Base-by-base conservation (phyloP, 2,797 vertebrate species). In the Acipenser ruthenus region DNA sequence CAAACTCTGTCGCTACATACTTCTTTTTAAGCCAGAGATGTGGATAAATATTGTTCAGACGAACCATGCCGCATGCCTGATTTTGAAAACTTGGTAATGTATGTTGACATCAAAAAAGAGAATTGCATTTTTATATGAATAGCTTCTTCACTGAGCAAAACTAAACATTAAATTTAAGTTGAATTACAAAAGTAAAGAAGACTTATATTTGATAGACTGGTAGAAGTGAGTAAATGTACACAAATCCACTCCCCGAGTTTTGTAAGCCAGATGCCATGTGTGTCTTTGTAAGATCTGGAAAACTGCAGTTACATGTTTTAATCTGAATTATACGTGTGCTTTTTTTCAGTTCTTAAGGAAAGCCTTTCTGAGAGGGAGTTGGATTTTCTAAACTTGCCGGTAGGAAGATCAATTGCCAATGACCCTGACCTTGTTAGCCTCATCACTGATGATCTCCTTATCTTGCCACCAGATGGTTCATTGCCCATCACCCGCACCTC, bases 401-500 rank as follows among this genome's bases (percentile, higher is more conserved):
- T 73, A 63, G 79, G 81, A 65, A 82, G 80, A 58, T 67, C 63
- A 53, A 56, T 64, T 50, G 53, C 65, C 7, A 47, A 66, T 69
- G 89, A 92, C 63, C 60, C 73, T 0, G 92, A 95, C 65, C 74
- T 78, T 6, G 52, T 90, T 10, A 95, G 93, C 49, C 82, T 97
- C 68, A 91, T 91, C 0, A 97, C 95, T 0, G 92, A 97, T 15
- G 93, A 96, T 70, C 84, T 97, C 0, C 73, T 96, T 69, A 77
- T 77, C 3, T 80, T 93, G 49, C 93, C 94, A 0, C 60, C 81
- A 0, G 92, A 95, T 1, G 93, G 93, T 15, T 93, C 90, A 0
- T 75, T 91, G 70, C 87, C 92, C 0, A 80, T 91, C 50, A 83
- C 82, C 63, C 84, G 79, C 70, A 79, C 72, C 0, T 79, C 81